Evolutionary conservation across 2,113 vertebrate species (phyloP).

Genomic region (Tychaedon coryphoeus): DNA sequence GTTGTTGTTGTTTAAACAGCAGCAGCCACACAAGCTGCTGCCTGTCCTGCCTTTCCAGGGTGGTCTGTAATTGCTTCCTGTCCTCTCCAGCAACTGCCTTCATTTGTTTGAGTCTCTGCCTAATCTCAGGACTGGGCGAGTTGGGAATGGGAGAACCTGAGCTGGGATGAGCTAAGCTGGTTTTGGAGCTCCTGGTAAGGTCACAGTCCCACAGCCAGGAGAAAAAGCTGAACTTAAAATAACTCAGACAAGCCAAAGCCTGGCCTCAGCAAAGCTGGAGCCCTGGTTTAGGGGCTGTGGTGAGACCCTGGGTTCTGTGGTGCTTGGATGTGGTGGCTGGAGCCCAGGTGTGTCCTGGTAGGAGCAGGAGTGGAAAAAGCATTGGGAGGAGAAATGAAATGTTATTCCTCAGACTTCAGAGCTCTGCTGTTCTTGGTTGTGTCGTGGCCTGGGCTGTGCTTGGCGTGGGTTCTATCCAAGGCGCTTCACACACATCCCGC

Average conservation of each 20-base stretch:
- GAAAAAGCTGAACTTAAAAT: not conserved
- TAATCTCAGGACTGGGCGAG: conserved; percentile 36
- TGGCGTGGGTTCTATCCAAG: conserved; percentile 27
- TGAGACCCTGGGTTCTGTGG: not conserved
- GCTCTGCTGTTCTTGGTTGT: not conserved
- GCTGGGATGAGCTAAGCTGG: not conserved
- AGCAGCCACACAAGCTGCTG: conserved; percentile 66
- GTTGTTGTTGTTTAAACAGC: conserved; percentile 59
- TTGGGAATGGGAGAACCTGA: not conserved
- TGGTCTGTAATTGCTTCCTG: conserved; percentile 79
- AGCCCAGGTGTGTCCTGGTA: conserved; percentile 1
- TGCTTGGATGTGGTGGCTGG: not conserved
- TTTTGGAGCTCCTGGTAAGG: not conserved
- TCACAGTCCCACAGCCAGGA: not conserved
- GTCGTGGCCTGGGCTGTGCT: not conserved
- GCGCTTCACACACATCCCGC: not conserved
- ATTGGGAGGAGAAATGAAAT: not conserved
- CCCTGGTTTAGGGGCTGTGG: not conserved
- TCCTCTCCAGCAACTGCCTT: conserved; percentile 67
- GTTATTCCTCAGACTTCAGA: not conserved
- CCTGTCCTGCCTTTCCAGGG: conserved; percentile 65
- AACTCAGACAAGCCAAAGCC: not conserved
- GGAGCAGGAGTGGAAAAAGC: not conserved
- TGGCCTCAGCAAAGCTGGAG: not conserved
- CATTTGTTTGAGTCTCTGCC: conserved; percentile 74